These are phyloP conservation scores for Drosophila neoperkinsi DNA, from an alignment of 2,888 invertebrate species.

Conservation along the genomic window DNA sequence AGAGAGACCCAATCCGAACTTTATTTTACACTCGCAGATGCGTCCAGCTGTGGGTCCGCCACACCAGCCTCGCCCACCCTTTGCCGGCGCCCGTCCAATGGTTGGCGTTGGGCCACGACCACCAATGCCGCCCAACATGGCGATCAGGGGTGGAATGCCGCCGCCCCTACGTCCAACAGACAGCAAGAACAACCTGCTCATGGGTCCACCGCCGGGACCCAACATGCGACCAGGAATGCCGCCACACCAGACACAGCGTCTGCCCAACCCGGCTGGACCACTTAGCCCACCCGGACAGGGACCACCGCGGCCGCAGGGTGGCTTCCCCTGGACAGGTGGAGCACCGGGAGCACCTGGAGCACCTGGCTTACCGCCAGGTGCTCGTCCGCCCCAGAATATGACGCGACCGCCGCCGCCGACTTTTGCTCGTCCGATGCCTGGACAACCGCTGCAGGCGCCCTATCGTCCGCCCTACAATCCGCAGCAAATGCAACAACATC, in stretches of 20 bases:
- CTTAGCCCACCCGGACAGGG: slow-evolving; percentile 82
- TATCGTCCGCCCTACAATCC: slow-evolving; percentile 78
- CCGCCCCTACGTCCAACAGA: slow-evolving; percentile 85
- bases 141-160: slow-evolving; percentile 67
- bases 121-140: slow-evolving; percentile 79
- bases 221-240: slow-evolving; percentile 68
- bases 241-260: slow-evolving; percentile 71
- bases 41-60: slow-evolving; percentile 77
- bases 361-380: slow-evolving; percentile 63
- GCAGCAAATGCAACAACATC: slow-evolving; percentile 57
- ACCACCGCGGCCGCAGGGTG: slow-evolving; percentile 78
- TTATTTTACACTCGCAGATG: slow-evolving; percentile 79
- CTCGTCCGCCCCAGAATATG: slow-evolving; percentile 67
- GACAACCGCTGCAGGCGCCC: slow-evolving; percentile 76
- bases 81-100: slow-evolving; percentile 73
- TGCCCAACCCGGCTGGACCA: slow-evolving; percentile 68
- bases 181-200: slow-evolving; percentile 85
- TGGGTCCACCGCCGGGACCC: slow-evolving; percentile 72
- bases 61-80: slow-evolving; percentile 77
- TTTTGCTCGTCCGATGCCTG: slow-evolving; percentile 73
- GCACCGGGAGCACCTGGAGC: slow-evolving; percentile 36
- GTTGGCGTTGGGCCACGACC: slow-evolving; percentile 79
- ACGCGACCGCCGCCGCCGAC: slow-evolving; percentile 69
- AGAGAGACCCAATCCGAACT: slow-evolving; percentile 52
- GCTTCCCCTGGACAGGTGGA: slow-evolving; percentile 74